Evolutionary conservation across 2,888 invertebrate species (phyloP), one percentile per base, ranked within the genome.

Genomic region (Mimumesa dahlbomi): DNA sequence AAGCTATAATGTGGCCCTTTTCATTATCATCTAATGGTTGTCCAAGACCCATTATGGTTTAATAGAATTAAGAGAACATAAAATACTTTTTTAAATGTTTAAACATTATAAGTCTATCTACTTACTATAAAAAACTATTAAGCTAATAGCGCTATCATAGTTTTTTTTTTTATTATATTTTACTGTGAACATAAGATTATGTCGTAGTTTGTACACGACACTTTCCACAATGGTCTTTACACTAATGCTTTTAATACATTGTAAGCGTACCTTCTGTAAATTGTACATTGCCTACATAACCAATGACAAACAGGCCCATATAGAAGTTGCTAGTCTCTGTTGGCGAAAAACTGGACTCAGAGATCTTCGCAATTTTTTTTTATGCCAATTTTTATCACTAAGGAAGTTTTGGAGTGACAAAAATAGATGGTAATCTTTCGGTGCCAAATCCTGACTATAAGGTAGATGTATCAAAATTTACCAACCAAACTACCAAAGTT

Each of bases 401-500:
- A 42, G 16, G 16, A 42, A 42, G 16, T 42, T 42, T 42, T 7
- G 42, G 2, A 42, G 16, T 42, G 42, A 13, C 2, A 9, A 11
- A 34, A 34, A 34, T 5, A 34, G 34, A 11, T 34, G 34, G 11
- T 34, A 34, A 34, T 34, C 34, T 2, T 11, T 34, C 11, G 34
- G 34, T 48, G 65, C 58, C 9, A 65, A 36, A 43, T 65, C 53
- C 18, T 53, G 53, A 38, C 19, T 49, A 40, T 59, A 42, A 11
- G 42, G 40, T 50, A 52, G 50, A 38, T 59, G 66, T 18, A 14
- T 4, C 2, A 58, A 11, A 42, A 59, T 59, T 0, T 66, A 59
- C 59, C 53, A 66, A 13, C 59, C 59, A 48, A 59, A 36, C 53
- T 66, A 36, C 40, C 9, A 16, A 6, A 59, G 19, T 11, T 65